Evolutionary conservation across 2,797 vertebrate genomes (phyloP).

Genomic region (Poecilia gillii): DNA sequence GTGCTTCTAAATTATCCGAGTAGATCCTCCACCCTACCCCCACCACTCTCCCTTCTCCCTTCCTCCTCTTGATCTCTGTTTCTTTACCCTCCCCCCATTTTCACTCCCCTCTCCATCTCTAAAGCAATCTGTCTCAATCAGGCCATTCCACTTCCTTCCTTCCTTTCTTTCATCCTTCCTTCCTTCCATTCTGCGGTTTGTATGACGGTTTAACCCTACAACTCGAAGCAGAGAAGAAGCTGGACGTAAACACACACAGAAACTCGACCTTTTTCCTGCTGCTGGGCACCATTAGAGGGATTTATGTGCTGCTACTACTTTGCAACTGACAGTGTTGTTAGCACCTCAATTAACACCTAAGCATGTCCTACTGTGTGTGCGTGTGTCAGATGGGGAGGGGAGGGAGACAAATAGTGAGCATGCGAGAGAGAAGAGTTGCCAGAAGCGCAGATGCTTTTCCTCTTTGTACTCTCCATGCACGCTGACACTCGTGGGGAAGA

Average conservation of each 20-base stretch:
- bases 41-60: slow-evolving; percentile 40
- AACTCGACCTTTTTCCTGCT: slow-evolving; percentile 29
- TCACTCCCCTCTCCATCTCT: slow-evolving; percentile 50
- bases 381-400: slow-evolving; percentile 7
- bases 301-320: not conserved
- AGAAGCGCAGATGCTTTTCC: slow-evolving; percentile 70
- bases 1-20: slow-evolving; percentile 35
- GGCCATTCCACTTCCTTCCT: slow-evolving; percentile 50
- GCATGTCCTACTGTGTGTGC: slow-evolving; percentile 45
- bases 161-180: not conserved
- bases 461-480: slow-evolving; percentile 70
- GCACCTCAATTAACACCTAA: slow-evolving; percentile 67
- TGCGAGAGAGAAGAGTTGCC: slow-evolving; percentile 41
- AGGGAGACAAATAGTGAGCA: not conserved
- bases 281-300: slow-evolving; percentile 50
- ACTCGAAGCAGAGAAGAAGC: slow-evolving; percentile 31
- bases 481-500: slow-evolving; percentile 64
- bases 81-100: slow-evolving; percentile 34
- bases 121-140: slow-evolving; percentile 73
- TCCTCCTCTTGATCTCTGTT: slow-evolving; percentile 6
- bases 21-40: slow-evolving; percentile 37
- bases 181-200: slow-evolving; percentile 43
- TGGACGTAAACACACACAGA: slow-evolving; percentile 32
- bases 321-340: slow-evolving; percentile 42
- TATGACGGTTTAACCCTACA: slow-evolving; percentile 61